Conservation (phyloP, 2,113 vertebrate species). For the Thermophis baileyi region DNA sequence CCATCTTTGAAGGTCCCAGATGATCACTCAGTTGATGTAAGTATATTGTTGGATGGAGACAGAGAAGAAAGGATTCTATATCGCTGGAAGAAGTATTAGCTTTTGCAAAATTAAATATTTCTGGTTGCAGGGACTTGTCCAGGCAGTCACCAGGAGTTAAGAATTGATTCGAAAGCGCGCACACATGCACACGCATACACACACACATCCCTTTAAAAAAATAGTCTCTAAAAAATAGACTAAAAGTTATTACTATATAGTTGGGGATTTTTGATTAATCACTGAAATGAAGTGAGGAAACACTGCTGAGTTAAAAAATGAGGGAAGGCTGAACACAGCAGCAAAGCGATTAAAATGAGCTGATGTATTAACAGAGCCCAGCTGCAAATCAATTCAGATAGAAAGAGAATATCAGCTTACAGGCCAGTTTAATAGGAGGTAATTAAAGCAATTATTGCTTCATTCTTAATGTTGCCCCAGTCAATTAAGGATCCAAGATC, state of each 20-base stretch:
- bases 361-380: background rate
- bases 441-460: conserved; percentile 15
- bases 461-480: background rate
- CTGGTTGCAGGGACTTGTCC: background rate
- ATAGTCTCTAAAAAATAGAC: background rate
- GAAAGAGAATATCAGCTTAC: conserved; percentile 3
- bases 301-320: background rate
- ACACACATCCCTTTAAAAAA: background rate
- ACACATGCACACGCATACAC: background rate
- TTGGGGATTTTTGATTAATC: background rate
- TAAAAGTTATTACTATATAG: background rate
- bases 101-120: background rate
- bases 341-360: background rate
- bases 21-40: background rate
- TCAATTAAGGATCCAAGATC: background rate
- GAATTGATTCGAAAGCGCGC: background rate
- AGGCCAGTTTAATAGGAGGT: conserved; percentile 1
- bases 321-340: background rate
- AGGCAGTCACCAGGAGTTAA: background rate
- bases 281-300: background rate
- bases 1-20: background rate
- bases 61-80: background rate
- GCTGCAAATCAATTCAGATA: background rate
- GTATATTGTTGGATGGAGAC: background rate
- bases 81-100: background rate